Base-by-base conservation (phyloP, 2,113 vertebrate species). In the Atrichornis clamosus region DNA sequence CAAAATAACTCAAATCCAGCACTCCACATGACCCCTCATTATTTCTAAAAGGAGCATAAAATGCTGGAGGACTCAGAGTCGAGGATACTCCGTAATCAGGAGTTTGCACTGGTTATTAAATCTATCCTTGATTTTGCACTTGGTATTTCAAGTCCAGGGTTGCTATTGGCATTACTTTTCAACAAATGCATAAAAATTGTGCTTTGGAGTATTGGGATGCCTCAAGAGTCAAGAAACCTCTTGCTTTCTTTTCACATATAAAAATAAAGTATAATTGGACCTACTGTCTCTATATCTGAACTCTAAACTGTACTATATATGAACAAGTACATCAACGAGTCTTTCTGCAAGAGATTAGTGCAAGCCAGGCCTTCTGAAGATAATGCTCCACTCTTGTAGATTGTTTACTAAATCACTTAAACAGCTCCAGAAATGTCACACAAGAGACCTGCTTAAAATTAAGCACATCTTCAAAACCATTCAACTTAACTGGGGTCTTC, bases 1-100 rank as follows among this genome's bases (percentile, higher is more conserved):
- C 67, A 84, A 90, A 85, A 60, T 46, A 73, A 46, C 4, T 59
- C 19, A 55, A 56, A 72, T n/a, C 7, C 63, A 37, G 2, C 16
- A 44, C 7, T 69, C 15, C 15, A 2, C 27, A 6, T 65, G 12
- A 12, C 17, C 9, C 7, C 10, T 76, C 10, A 35, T 47, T 0
- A 46, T 53, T 72, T 79, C 19, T 56, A 60, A 86, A 68, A 13
- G 10, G 12, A 83, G 2, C 9, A 44, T 18, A 44, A 76, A 15
- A 52, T 28, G 4, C 14, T 63, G 44, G 64, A 65, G 9, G 9
- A 44, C 10, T 84, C n/a, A 56, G 23, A 15, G 10, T 63, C n/a
- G 74, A 21, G 17, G 14, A 37, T 59, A 28, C 6, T 79, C 8
- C 16, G 14, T 75, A 75, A 44, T 46, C 18, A 82, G 27, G 10